Conservation (phyloP, 2,888 invertebrate species). For the Pristionchus entomophagus region DNA sequence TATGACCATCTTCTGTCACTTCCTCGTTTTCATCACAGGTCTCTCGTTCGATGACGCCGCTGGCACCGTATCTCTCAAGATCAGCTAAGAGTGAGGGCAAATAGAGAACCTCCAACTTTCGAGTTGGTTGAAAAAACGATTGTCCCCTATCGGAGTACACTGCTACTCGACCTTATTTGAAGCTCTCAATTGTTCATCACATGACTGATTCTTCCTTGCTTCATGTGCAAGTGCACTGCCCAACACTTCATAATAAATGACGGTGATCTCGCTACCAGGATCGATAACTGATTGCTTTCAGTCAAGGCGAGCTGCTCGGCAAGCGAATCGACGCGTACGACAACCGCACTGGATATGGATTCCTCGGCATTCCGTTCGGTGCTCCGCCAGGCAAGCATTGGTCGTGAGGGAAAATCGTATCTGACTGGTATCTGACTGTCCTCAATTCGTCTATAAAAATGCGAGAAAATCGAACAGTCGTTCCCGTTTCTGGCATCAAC, state of each 20-base stretch:
- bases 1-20: neutral
- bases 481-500: too few species aligned
- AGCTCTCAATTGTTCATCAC: neutral
- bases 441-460: too few species aligned
- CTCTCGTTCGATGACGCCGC: neutral
- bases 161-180: neutral
- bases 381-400: neutral
- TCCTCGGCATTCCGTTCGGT: slow-evolving; percentile 26
- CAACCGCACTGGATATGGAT: slow-evolving; percentile 2
- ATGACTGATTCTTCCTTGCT: too few species aligned
- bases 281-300: neutral
- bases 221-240: too few species aligned
- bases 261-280: too few species aligned
- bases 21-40: neutral
- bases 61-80: neutral
- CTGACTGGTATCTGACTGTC: too few species aligned
- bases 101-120: neutral
- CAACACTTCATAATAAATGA: too few species aligned
- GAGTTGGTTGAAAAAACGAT: too few species aligned
- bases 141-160: too few species aligned
- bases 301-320: slow-evolving; percentile 24
- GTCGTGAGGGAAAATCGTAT: too few species aligned
- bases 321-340: slow-evolving; percentile 36
- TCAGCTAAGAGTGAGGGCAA: neutral
- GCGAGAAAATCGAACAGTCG: too few species aligned